Evolutionary conservation across 1,140 invertebrate species (phyloP).

Genomic region (Aphelinus certus): DNA sequence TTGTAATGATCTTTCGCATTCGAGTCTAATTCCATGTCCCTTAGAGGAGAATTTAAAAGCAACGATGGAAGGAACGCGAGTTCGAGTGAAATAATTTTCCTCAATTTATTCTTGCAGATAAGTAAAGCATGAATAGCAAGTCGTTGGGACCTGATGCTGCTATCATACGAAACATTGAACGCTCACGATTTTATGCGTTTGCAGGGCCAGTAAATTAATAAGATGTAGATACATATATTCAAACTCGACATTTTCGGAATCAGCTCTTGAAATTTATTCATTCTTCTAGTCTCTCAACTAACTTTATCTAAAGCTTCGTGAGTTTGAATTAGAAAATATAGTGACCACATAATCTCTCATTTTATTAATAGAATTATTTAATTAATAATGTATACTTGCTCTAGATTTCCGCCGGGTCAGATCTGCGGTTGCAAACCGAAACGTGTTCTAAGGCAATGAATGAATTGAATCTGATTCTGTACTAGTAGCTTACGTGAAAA

Average conservation of each 20-base stretch:
- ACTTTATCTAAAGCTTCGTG: background rate
- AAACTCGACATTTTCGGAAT: too few species aligned
- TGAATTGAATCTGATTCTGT: too few species aligned
- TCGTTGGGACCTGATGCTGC: constrained; percentile 14
- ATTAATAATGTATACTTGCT: background rate
- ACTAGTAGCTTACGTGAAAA: too few species aligned
- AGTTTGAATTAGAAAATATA: too few species aligned
- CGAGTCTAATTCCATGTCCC: too few species aligned
- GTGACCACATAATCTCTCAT: too few species aligned
- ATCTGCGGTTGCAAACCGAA: too few species aligned
- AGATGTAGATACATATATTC: constrained; percentile 3
- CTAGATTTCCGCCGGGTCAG: constrained; percentile 4
- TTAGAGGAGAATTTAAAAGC: background rate
- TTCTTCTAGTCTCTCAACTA: background rate
- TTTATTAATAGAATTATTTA: background rate
- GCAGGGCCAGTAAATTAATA: constrained; percentile 11
- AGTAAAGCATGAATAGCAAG: constrained; percentile 2
- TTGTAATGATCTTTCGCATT: too few species aligned
- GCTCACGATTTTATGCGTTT: constrained; percentile 11
- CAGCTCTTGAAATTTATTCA: background rate
- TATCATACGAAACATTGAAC: constrained; percentile 8
- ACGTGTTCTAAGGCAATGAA: too few species aligned
- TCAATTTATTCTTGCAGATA: constrained; percentile 18
- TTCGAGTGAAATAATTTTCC: too few species aligned
- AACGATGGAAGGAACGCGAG: too few species aligned